Base-by-base conservation (phyloP, 1,140 invertebrate species). In the Cryptotermes secundus region DNA sequence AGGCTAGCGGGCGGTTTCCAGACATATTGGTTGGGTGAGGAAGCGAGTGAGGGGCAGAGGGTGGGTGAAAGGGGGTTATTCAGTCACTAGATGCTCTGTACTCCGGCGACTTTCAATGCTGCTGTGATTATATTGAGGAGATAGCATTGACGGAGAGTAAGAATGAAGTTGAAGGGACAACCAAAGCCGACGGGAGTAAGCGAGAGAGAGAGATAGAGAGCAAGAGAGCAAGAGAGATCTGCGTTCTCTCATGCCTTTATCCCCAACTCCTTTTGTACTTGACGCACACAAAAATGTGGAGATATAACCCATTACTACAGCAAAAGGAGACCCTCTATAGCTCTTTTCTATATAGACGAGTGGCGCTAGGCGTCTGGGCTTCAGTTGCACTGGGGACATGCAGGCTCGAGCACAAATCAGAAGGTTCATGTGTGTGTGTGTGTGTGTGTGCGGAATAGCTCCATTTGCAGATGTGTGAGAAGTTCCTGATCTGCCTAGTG, bases 221-320 rank as follows among this genome's bases (percentile, higher is more conserved):
- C 26, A 82, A 84, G 82, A 35, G 83, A 84, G 81, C n/a, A 42
- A 4, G 31, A 45, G 35, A 38, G 81, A 82, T n/a, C 49, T 36
- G 36, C 84, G 65, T 72, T 59, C 82, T 85, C 36, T 84, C 84
- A 35, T 83, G 81, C 84, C 84, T 83, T 83, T 84, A 84, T 84
- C 81, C 84, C 53, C 84, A n/a, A 72, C 81, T 80, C 81, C 85
- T 85, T 85, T 85, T 85, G 85, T 85, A 85, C 85, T 85, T 83
- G 65, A 80, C 84, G 79, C 85, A 83, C 85, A 85, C 85, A 85
- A 85, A 85, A 85, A 85, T 85, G 85, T 83, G 82, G 53, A 85
- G 85, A 85, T 85, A 85, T 85, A 85, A 85, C 85, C 85, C 85
- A 85, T 85, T 85, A 85, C 85, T 83, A 80, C 83, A 83, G 82